phyloP scores from a whole-genome alignment of 1,140 invertebrate species.

The Proales similis region DNA sequence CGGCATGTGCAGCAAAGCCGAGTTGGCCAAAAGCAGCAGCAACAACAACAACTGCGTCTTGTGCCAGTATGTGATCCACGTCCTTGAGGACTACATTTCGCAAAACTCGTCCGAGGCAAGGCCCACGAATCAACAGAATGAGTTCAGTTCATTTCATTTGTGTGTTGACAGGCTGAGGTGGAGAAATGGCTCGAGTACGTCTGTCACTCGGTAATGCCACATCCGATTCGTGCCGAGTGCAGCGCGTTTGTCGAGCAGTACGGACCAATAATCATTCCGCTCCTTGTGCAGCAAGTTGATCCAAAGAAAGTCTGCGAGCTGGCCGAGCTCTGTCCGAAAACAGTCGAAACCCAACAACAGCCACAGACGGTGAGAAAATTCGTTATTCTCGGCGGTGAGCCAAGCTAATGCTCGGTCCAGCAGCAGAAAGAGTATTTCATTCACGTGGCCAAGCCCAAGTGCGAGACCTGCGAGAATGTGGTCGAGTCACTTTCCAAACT shows the following conservation, averaged over 20 bases:
- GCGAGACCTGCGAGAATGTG: too few relatives aligned
- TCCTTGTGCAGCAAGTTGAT: conserved; percentile 6
- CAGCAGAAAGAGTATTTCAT: too few relatives aligned
- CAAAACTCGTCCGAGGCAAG: conserved; percentile 5
- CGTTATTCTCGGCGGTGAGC: too few relatives aligned
- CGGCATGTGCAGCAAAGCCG: conserved; percentile 9
- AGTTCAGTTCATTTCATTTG: neutral
- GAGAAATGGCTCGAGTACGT: conserved; percentile 17
- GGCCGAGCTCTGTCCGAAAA: conserved; percentile 1
- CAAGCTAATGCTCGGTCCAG: too few relatives aligned
- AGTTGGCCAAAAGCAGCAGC: neutral
- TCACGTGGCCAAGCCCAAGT: too few relatives aligned
- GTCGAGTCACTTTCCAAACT: too few relatives aligned
- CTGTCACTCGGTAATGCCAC: conserved; percentile 25
- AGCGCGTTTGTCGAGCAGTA: conserved; percentile 11
- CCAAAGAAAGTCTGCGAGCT: conserved; percentile 7
- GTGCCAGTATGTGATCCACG: conserved; percentile 30
- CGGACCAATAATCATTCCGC: neutral
- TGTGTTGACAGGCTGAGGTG: neutral
- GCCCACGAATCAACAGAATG: neutral
- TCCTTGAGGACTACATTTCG: conserved; percentile 14
- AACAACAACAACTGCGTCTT: neutral
- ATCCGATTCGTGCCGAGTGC: conserved; percentile 7
- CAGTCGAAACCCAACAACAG: too few relatives aligned
- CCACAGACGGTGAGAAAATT: too few relatives aligned